Evolutionary conservation across 2,113 vertebrate species (phyloP).

Genomic region (Fregetta grallaria): DNA sequence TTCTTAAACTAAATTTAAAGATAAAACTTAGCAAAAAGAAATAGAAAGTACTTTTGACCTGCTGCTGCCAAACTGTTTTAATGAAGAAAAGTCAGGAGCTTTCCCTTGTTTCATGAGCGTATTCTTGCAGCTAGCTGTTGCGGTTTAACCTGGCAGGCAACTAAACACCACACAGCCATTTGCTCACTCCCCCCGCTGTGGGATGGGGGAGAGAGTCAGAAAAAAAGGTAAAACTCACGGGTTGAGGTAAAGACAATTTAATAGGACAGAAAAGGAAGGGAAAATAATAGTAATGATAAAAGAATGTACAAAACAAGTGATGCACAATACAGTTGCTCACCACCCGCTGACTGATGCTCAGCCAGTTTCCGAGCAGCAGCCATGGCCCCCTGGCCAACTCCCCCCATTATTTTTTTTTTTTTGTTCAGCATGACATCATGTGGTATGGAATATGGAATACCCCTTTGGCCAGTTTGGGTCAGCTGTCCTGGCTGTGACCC

Average conservation of each 20-base stretch:
- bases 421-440: background rate
- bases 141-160: background rate
- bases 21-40: background rate
- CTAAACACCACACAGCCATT: background rate
- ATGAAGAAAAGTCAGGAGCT: background rate
- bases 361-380: background rate
- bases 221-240: background rate
- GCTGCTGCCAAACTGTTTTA: background rate
- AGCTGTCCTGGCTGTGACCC: background rate
- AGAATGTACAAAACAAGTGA: background rate
- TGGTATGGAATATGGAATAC: background rate
- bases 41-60: background rate
- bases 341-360: background rate
- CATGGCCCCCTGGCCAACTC: background rate
- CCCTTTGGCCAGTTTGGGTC: background rate
- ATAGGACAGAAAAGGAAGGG: background rate
- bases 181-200: background rate
- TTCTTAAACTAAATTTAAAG: background rate
- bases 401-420: background rate
- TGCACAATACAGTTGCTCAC: background rate
- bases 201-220: background rate
- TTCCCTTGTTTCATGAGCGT: background rate
- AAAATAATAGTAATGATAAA: background rate
- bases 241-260: background rate
- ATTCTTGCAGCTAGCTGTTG: background rate